These are phyloP conservation scores for Lathamus discolor DNA, from an alignment of 2,113 vertebrate genomes.

Conservation along the genomic window DNA sequence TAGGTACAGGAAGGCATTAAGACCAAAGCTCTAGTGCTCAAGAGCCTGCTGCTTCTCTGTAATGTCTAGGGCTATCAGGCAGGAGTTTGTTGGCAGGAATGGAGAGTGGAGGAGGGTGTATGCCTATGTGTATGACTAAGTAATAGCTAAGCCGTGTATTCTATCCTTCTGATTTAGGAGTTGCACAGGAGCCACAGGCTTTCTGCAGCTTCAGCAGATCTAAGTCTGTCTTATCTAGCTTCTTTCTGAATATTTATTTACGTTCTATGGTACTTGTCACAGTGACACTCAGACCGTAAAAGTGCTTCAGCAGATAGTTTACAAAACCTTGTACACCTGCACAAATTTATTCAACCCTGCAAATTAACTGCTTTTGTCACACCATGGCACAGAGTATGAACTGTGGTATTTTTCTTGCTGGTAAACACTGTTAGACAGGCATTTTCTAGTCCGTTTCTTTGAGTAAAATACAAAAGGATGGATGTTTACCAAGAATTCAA, in stretches of 20 bases:
- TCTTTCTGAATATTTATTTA: background rate
- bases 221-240: background rate
- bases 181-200: background rate
- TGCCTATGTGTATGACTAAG: fast-evolving
- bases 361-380: background rate
- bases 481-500: background rate
- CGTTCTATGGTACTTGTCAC: background rate
- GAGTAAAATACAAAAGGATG: background rate
- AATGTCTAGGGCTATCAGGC: background rate
- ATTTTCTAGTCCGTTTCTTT: background rate
- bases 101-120: background rate
- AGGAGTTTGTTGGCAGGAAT: fast-evolving
- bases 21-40: background rate
- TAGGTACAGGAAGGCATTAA: background rate
- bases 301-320: background rate
- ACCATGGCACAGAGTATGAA: background rate
- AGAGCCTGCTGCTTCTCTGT: background rate
- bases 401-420: background rate
- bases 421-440: background rate
- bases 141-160: background rate
- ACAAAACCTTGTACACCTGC: background rate
- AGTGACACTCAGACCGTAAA: background rate
- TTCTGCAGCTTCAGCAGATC: background rate
- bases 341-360: background rate
- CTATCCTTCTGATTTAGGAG: background rate